Evolutionary conservation across 2,888 invertebrate genomes (phyloP).

Genomic region (Spodoptera picta): DNA sequence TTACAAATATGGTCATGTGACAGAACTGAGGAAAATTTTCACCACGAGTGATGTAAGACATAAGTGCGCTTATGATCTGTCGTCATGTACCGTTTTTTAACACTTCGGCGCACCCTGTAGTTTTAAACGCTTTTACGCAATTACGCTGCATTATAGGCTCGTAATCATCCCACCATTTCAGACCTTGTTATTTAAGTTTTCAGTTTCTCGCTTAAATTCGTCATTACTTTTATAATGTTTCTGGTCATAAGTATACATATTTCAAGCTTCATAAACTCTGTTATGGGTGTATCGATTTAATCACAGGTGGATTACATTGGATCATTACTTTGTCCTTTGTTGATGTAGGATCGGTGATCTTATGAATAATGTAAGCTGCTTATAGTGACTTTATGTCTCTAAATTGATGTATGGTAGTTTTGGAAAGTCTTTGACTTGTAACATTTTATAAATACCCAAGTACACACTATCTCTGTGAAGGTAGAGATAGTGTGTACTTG

Average conservation of each 20-base stretch:
- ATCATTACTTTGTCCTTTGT: constrained; percentile 41
- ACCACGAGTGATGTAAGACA: constrained; percentile 6
- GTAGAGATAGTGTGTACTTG: constrained; percentile 30
- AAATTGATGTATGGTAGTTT: constrained; percentile 38
- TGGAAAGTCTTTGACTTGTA: constrained; percentile 15
- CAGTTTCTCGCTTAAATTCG: constrained; percentile 35
- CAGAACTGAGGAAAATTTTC: constrained; percentile 11
- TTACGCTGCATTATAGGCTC: constrained; percentile 65
- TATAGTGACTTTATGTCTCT: constrained; percentile 49
- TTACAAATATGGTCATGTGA: constrained; percentile 27
- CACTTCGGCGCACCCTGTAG: neutral
- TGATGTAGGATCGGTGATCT: constrained; percentile 12
- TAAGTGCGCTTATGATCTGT: constrained; percentile 6
- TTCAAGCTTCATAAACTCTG: constrained; percentile 43
- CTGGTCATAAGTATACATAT: constrained; percentile 31
- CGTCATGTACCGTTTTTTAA: constrained; percentile 10
- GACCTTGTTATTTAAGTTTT: constrained; percentile 64
- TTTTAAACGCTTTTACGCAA: constrained; percentile 59
- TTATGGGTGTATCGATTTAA: constrained; percentile 49
- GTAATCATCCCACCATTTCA: constrained; percentile 65
- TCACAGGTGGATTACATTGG: constrained; percentile 43
- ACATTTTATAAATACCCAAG: constrained; percentile 27
- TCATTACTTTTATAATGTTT: constrained; percentile 56
- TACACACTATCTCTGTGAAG: too few relatives aligned
- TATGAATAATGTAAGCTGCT: constrained; percentile 44